Evolutionary conservation across 2,113 vertebrate genomes (phyloP).

Genomic region (Oryzias melastigma): DNA sequence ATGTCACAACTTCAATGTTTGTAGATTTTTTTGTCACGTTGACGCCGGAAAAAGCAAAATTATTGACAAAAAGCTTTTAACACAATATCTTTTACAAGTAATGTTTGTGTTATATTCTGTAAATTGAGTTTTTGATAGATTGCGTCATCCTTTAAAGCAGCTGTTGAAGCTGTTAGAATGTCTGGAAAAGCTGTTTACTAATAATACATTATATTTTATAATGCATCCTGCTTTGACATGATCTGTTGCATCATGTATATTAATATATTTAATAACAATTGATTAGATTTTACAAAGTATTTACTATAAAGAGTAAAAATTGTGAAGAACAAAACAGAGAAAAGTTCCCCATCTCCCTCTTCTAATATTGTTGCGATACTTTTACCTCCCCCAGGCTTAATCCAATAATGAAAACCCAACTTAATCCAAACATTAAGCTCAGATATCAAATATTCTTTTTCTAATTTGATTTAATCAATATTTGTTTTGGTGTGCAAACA

Average conservation of each 20-base stretch:
- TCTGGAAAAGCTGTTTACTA: neutral
- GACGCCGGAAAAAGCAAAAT: constrained; percentile 24
- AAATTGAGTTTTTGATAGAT: too few relatives aligned
- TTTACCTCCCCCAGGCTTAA: constrained; percentile 53
- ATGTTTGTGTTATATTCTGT: too few relatives aligned
- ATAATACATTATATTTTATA: neutral
- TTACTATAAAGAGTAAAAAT: constrained; percentile 13
- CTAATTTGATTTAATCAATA: constrained; percentile 75
- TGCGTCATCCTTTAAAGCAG: too few relatives aligned
- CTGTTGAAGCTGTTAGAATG: too few relatives aligned
- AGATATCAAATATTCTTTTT: constrained; percentile 70
- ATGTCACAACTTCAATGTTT: constrained; percentile 62
- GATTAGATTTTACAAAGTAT: neutral
- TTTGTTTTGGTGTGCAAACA: constrained; percentile 75
- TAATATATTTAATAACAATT: too few relatives aligned
- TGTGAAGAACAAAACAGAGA: constrained; percentile 11
- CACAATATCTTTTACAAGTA: neutral
- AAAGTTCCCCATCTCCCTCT: constrained; percentile 22
- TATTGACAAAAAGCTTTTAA: constrained; percentile 20
- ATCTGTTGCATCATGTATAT: too few relatives aligned
- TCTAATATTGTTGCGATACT: constrained; percentile 51
- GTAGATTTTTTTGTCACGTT: constrained; percentile 32
- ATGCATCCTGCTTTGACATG: too few relatives aligned
- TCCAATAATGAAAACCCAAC: constrained; percentile 66
- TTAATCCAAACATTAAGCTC: constrained; percentile 71